phyloP scores from a whole-genome alignment of 2,797 vertebrate genomes.

The Agapornis canus region DNA sequence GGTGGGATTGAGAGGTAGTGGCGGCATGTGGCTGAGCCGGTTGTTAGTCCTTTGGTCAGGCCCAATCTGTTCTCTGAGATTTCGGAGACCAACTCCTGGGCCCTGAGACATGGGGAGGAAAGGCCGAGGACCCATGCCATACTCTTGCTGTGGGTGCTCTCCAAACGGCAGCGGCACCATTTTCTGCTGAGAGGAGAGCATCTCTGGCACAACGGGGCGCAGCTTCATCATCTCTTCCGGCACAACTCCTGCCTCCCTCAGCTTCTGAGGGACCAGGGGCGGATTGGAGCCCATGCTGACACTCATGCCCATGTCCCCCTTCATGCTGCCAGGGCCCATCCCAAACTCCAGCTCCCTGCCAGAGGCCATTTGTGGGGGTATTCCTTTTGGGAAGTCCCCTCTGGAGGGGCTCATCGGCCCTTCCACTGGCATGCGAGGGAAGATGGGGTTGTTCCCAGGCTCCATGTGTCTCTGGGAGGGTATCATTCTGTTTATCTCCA shows the following conservation, averaged over 20 bases:
- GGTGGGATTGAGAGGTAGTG: constrained; percentile 87
- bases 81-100: constrained; percentile 82
- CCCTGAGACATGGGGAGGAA: constrained; percentile 88
- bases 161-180: constrained; percentile 90
- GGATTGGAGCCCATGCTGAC: constrained; percentile 87
- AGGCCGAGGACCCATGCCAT: constrained; percentile 90
- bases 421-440: constrained; percentile 93
- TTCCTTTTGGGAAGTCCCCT: constrained; percentile 91
- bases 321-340: constrained; percentile 87
- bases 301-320: constrained; percentile 81
- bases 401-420: constrained; percentile 95
- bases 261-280: constrained; percentile 91
- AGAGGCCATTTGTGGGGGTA: constrained; percentile 77
- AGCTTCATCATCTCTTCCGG: constrained; percentile 84
- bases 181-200: constrained; percentile 85
- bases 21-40: constrained; percentile 94
- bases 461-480: constrained; percentile 92
- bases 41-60: constrained; percentile 96
- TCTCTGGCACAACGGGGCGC: constrained; percentile 74
- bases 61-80: constrained; percentile 89
- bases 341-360: constrained; percentile 93
- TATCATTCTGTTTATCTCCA: constrained; percentile 95
- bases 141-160: constrained; percentile 93
- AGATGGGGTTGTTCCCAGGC: constrained; percentile 90
- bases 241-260: constrained; percentile 84